Conservation (phyloP, 37 sponge, comb jelly and placozoan species). For the Theonella swinhoei region DNA sequence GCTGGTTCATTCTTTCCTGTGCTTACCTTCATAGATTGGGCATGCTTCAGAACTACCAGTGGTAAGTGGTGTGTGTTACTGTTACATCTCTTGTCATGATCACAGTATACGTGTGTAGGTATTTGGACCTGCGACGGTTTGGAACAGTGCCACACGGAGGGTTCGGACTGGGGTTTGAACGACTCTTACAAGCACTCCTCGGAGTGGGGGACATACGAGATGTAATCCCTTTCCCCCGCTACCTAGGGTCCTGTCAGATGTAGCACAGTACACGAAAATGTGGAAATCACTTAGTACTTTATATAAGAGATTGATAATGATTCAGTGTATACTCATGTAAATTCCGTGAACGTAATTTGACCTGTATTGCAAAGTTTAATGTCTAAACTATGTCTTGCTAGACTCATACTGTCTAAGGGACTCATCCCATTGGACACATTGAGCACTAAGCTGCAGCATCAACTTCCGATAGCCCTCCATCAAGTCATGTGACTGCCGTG, state of each 20-base stretch:
- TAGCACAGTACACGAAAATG: conserved; percentile 6
- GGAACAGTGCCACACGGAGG: conserved; percentile 93
- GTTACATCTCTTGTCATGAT: neutral
- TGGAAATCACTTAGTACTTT: too few relatives aligned
- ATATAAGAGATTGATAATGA: too few relatives aligned
- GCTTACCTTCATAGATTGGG: conserved; percentile 2
- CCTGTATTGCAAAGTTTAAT: too few relatives aligned
- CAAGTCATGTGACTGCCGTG: conserved; percentile 8
- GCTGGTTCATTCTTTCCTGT: neutral
- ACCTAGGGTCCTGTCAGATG: conserved; percentile 73
- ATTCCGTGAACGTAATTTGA: too few relatives aligned
- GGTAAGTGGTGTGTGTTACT: conserved; percentile 17
- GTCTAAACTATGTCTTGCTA: neutral
- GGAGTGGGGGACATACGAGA: conserved; percentile 84
- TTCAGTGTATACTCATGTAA: too few relatives aligned
- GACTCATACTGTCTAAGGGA: conserved; percentile 7
- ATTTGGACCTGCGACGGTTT: conserved; percentile 84
- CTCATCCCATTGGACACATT: conserved; percentile 61
- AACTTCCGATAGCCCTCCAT: conserved; percentile 41
- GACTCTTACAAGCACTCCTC: conserved; percentile 73
- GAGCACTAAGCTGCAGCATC: conserved; percentile 46
- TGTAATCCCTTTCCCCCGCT: conserved; percentile 88
- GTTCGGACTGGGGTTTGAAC: conserved; percentile 95
- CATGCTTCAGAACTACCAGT: conserved; percentile 18
- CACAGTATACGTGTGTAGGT: conserved; percentile 49